Base-by-base conservation (phyloP, 2,888 invertebrate species). In the Neoascia interrupta region DNA sequence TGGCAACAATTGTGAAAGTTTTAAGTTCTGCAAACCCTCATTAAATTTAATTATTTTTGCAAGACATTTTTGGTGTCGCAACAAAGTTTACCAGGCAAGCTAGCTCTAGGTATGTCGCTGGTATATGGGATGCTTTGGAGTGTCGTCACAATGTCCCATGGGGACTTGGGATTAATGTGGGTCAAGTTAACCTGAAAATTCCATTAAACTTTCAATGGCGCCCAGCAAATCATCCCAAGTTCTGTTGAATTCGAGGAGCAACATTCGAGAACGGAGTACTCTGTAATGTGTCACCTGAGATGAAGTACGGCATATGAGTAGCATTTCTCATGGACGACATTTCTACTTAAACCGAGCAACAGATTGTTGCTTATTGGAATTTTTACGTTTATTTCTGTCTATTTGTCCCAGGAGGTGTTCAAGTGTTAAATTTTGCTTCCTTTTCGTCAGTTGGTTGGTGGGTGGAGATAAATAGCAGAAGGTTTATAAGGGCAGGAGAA, bases 41-140 rank as follows among this genome's bases (percentile, higher is more conserved):
- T 69, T 69, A 69, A 53, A 60, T 60, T 69, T 69, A 69, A 69
- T 69, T 69, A 60, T 60, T 43, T 58, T 58, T 58, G 31, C 49
- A 41, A 51, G 39, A 53, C 23, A 41, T 56, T 58, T 31, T 41
- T n/a, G 8, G 3, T 31, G 31, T 31, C 26, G 26, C 26, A n/a
- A n/a, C n/a, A n/a, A n/a, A n/a, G n/a, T n/a, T n/a, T n/a, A n/a
- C n/a, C n/a, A n/a, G n/a, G n/a, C n/a, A n/a, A n/a, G n/a, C n/a
- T n/a, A n/a, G n/a, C n/a, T n/a, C n/a, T n/a, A n/a, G n/a, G n/a
- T n/a, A n/a, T n/a, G n/a, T n/a, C n/a, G n/a, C n/a, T n/a, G n/a
- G n/a, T n/a, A n/a, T n/a, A n/a, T n/a, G n/a, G n/a, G n/a, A n/a
- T n/a, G n/a, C n/a, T n/a, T n/a, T n/a, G n/a, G n/a, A n/a, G n/a